Evolutionary conservation across 2,113 vertebrate species (phyloP).

Genomic region (Nipponia nippon): DNA sequence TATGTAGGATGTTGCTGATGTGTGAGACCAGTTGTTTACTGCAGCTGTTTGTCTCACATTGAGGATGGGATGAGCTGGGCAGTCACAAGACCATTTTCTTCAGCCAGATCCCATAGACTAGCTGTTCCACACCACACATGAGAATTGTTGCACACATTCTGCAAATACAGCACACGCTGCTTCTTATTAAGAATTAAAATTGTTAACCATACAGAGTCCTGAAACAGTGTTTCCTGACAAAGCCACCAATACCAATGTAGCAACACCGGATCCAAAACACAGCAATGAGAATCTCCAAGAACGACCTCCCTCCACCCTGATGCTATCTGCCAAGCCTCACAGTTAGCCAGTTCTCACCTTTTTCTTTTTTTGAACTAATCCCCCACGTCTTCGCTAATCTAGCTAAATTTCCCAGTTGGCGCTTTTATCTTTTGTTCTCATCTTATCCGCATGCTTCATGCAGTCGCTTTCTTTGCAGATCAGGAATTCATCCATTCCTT

Average conservation of each 20-base stretch:
- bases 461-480: neutral
- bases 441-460: neutral
- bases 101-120: neutral
- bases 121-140: neutral
- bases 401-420: neutral
- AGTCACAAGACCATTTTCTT: neutral
- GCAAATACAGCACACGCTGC: fast-evolving
- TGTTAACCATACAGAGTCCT: neutral
- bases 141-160: neutral
- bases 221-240: neutral
- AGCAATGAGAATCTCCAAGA: neutral
- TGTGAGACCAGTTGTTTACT: neutral
- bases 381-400: neutral
- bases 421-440: neutral
- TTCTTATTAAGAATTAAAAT: neutral
- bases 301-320: neutral
- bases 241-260: neutral
- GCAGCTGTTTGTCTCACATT: neutral
- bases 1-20: neutral
- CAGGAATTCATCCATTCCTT: neutral
- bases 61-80: neutral
- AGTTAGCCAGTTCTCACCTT: neutral
- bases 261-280: fast-evolving
- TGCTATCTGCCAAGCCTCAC: neutral
- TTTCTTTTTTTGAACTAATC: neutral